Percentiles rank a stretch among this genome's conserved stretches.
phyloP scores from a whole-genome alignment of 2,888 invertebrate species.

The Eupithecia dodoneata region DNA sequence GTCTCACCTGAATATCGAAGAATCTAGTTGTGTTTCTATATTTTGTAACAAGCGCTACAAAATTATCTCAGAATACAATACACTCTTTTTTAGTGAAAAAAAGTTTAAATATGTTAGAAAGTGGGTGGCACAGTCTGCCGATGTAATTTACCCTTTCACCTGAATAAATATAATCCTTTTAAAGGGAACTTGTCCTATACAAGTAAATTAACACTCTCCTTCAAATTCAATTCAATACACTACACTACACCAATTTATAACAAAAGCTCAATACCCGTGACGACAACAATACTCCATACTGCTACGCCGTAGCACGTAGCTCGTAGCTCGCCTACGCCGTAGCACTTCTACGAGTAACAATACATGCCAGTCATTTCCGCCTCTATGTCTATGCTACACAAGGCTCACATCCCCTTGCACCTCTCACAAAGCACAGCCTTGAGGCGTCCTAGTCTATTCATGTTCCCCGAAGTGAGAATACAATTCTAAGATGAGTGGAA shows the following conservation, averaged over 20 bases:
- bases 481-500: neutral
- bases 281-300: neutral
- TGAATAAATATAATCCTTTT: no score
- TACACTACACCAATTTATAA: neutral
- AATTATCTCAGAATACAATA: no score
- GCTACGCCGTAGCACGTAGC: neutral
- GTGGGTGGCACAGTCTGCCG: no score
- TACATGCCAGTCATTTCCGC: constrained; percentile 7
- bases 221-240: neutral
- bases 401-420: constrained; percentile 23
- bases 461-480: neutral
- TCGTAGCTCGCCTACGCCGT: constrained; percentile 8
- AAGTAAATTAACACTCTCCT: neutral
- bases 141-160: no score
- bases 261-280: neutral
- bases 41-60: neutral
- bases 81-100: no score
- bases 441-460: constrained; percentile 12
- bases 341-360: constrained; percentile 12
- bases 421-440: constrained; percentile 24
- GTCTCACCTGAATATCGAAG: neutral
- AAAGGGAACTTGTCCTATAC: no score
- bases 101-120: no score
- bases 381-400: constrained; percentile 5
- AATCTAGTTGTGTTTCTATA: neutral